Evolutionary conservation across 2,888 invertebrate species (phyloP), one percentile per base, ranked within the genome.

Genomic region (Nesidiocoris tenuis): DNA sequence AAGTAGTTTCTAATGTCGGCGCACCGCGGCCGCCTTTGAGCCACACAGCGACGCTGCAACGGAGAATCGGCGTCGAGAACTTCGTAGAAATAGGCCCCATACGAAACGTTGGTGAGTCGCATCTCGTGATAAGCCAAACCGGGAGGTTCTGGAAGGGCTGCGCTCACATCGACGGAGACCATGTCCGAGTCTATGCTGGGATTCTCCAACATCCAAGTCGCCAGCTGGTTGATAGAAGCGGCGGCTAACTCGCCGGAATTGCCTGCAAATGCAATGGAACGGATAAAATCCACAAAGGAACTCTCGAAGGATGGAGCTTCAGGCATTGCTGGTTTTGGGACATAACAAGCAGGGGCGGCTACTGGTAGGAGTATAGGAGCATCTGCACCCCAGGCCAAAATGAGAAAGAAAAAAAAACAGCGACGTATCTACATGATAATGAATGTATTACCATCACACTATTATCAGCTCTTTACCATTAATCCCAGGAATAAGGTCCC

Each of bases 131-230:
- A 72, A 5, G 54, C 57, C 19, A 39, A 19, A 1, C 57, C 56
- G 9, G 72, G n/a, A 54, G 75, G 68, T 22, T 68, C 67, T 9
- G 66, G 64, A 61, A 61, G 55, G 9, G 67, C 65, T 5, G 68
- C 54, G 18, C 68, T 75, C 0, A 66, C 71, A 7, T 75, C 75
- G 1, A 74, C 75, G 2, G 70, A 54, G 63, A 75, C 66, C 39
- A 77, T 75, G 57, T 81, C 80, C 9, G 80, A 79, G 71, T 84
- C 85, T 75, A 84, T 83, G 76, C 82, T 83, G 0, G 88, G 88
- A 82, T 89, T 87, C 80, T 89, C 89, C 72, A 89, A 82, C 88
- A 89, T 88, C 89, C 89, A 89, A 1, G 87, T 87, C 2, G 88
- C 88, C 70, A 89, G 81, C 80, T 85, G 85, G 81, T 87, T 88